Base-by-base conservation (phyloP, 1,140 invertebrate species). In the Zaprionus gabonicus region DNA sequence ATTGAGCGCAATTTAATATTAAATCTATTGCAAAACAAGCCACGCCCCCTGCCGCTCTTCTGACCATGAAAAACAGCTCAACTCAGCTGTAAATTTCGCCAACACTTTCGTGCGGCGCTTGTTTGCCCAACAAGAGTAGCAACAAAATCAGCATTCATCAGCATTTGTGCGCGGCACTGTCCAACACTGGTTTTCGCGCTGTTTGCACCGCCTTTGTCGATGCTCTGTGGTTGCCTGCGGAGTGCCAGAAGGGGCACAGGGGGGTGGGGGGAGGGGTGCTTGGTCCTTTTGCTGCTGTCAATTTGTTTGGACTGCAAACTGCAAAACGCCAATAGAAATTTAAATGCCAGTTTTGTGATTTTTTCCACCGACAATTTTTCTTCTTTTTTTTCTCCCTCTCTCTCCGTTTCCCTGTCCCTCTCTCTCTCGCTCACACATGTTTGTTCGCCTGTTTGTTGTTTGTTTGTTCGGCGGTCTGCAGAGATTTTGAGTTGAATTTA, bases 321-420 rank as follows among this genome's bases (percentile, higher is more conserved):
- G 73, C 73, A 63, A 76, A 76, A 65, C 28, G 60, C 44, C 73
- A 76, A 71, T 76, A 76, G 73, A 76, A 76, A 76, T 76, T 71
- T 76, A 76, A 76, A 76, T 76, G 73, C 53, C 73, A 71, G 59
- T 71, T 71, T 76, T 59, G 41, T 53, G 66, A 62, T 69, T 65
- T 57, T 41, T 64, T 44, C 7, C 13, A 34, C 25, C 13, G 9
- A 17, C 51, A 28, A 28, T 36, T 65, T 36, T 38, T 44, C 41
- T 46, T 56, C 3, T 10, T n/a, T 10, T 25, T 25, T 25, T 44
- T 5, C n/a, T 56, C 25, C 5, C 17, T 17, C 23, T 12, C 10
- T 55, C 23, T 38, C 5, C 13, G n/a, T n/a, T 9, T 13, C 31
- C 4, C 27, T 7, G 1, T 36, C 28, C 4, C 7, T 28, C 51